Base-by-base conservation (phyloP, 2,797 vertebrate genomes). In the Mus spretus region DNA sequence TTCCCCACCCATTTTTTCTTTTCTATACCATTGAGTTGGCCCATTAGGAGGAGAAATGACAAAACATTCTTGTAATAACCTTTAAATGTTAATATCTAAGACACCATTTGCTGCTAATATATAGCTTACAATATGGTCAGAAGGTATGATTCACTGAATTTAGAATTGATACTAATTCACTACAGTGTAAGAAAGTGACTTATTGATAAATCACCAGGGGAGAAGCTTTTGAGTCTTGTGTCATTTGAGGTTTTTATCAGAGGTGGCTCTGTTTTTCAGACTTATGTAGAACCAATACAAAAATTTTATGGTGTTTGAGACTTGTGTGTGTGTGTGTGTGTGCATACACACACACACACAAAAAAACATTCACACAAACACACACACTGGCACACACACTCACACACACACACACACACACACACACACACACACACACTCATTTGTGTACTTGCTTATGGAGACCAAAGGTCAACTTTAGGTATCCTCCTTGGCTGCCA, bases 11-110 rank as follows among this genome's bases (percentile, higher is more conserved):
- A 47, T 20, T 22, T 85, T 34, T 70, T 74, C 4, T 70, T 55
- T 78, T 3, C 79, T 84, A 17, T 70, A 15, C 44, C 84, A 79
- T 53, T 20, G 63, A 57, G 19, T 77, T 96, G 53, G 59, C 50
- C 67, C 28, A 87, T 44, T 81, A 47, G 31, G 31, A 57, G 92
- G 93, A 89, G 24, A 94, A 87, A 80, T 77, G 7, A 0, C 6
- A 90, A 92, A 90, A 83, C 22, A 77, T 47, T 53, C n/a, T 87
- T 88, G 4, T 34, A 59, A 53, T 88, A 95, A 94, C 44, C 34
- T 97, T 95, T 96, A 95, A 93, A 96, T 96, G 74, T 93, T 95
- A 97, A 94, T 37, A 86, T 85, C 92, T 83, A 89, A 93, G 84
- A 96, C 75, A 92, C 84, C 47, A 86, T 83, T 90, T 89, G 14